Evolutionary conservation across 1,140 invertebrate species (phyloP).

Genomic region (Hyles vespertilio): DNA sequence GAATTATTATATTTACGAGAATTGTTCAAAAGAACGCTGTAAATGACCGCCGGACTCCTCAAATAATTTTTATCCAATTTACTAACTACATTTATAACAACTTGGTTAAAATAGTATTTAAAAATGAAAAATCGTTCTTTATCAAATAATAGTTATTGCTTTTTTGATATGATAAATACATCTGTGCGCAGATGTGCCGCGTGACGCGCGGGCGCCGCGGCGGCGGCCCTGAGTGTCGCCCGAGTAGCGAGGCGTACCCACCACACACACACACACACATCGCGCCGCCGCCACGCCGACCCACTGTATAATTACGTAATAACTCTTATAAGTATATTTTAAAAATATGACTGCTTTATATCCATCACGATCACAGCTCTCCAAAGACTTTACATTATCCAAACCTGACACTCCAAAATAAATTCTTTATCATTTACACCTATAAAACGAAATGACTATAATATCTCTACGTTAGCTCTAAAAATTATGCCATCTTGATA

Average conservation of each 20-base stretch:
- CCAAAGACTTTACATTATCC: conserved; percentile 71
- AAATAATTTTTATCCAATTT: conserved; percentile 66
- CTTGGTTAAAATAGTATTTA: conserved; percentile 70
- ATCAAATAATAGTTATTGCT: conserved; percentile 74
- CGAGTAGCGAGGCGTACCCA: no score
- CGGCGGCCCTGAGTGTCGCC: no score
- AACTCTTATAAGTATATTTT: conserved; percentile 69
- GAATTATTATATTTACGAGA: conserved; percentile 56
- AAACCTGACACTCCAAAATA: conserved; percentile 69
- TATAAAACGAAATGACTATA: conserved; percentile 74
- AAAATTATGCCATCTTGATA: conserved; percentile 75
- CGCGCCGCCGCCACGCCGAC: conserved; percentile 19
- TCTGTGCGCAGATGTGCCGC: conserved; percentile 30
- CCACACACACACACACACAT: no score
- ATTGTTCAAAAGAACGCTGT: conserved; percentile 71
- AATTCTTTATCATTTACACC: conserved; percentile 71
- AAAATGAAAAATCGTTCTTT: conserved; percentile 62
- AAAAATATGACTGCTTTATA: conserved; percentile 75
- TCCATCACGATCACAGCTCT: conserved; percentile 73
- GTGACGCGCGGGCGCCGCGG: conserved; percentile 4
- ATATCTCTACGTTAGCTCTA: conserved; percentile 71
- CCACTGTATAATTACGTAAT: conserved; percentile 54
- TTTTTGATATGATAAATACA: conserved; percentile 69
- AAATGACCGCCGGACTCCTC: conserved; percentile 65
- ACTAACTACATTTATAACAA: conserved; percentile 73